A percentile compares a stretch with the other conserved stretches of the same genome.
Evolutionary conservation across 2,888 invertebrate genomes (phyloP).

Genomic region (Petrolisthes cinctipes): DNA sequence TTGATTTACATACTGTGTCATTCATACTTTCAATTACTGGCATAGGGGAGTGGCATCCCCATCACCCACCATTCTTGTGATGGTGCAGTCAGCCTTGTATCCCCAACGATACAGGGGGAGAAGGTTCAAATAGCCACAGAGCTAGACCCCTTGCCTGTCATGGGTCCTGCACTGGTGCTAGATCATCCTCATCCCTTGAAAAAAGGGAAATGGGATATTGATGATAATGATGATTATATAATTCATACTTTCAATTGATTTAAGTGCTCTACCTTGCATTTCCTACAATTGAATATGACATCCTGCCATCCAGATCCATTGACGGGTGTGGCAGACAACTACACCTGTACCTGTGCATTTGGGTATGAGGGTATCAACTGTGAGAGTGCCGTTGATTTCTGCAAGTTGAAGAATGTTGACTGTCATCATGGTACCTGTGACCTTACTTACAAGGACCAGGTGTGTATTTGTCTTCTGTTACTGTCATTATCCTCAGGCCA

Average conservation of each 20-base stretch:
- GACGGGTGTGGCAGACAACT: constrained; percentile 66
- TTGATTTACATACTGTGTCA: too few species aligned
- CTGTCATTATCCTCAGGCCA: background rate
- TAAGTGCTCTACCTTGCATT: too few species aligned
- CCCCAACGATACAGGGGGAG: too few species aligned
- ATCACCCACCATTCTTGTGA: too few species aligned
- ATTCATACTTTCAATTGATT: background rate
- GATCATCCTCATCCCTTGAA: too few species aligned
- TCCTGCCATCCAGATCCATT: constrained; percentile 47
- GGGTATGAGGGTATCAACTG: constrained; percentile 67
- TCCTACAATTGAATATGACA: background rate
- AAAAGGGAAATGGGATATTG: background rate
- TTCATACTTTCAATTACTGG: too few species aligned
- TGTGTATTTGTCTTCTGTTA: constrained; percentile 16
- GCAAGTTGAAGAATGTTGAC: constrained; percentile 50
- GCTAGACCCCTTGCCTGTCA: too few species aligned
- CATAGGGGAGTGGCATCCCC: too few species aligned
- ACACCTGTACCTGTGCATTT: constrained; percentile 68
- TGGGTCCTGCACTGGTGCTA: too few species aligned
- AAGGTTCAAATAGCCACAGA: too few species aligned
- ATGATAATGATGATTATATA: background rate
- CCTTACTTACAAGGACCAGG: constrained; percentile 50
- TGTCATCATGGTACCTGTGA: constrained; percentile 55
- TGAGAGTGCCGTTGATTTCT: constrained; percentile 66
- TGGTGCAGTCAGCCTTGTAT: too few species aligned